phyloP scores from a whole-genome alignment of 1,140 invertebrate species.

The Colletes gigas region DNA sequence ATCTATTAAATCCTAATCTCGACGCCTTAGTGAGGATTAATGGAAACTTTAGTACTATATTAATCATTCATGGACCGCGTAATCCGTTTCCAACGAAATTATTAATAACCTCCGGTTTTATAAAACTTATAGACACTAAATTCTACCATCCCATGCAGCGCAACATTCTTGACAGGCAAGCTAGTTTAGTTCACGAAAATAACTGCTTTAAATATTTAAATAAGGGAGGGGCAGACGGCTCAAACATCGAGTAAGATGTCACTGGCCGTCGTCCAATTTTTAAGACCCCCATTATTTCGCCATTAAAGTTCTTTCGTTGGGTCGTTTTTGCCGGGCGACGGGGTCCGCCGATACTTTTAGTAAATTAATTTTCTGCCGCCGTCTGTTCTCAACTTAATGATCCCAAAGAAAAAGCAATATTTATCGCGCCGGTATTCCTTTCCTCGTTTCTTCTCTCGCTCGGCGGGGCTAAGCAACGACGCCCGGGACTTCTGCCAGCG shows the following conservation, averaged over 20 bases:
- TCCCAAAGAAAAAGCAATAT: slow-evolving; percentile 67
- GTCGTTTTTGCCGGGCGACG: slow-evolving; percentile 31
- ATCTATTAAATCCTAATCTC: too few relatives aligned
- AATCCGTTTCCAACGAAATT: too few relatives aligned
- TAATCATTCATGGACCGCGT: too few relatives aligned
- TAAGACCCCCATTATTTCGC: slow-evolving; percentile 66
- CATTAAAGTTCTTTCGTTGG: slow-evolving; percentile 64
- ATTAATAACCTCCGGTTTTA: too few relatives aligned
- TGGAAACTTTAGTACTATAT: too few relatives aligned
- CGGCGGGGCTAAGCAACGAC: slow-evolving; percentile 15
- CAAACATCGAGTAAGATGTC: slow-evolving; percentile 52
- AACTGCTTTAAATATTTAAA: too few relatives aligned
- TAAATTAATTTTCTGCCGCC: slow-evolving; percentile 68
- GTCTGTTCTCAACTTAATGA: slow-evolving; percentile 69
- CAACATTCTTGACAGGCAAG: too few relatives aligned
- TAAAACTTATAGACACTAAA: too few relatives aligned
- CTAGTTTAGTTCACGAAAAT: too few relatives aligned
- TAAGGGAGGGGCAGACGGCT: slow-evolving; percentile 14
- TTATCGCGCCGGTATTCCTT: slow-evolving; percentile 60
- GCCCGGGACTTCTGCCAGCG: slow-evolving; percentile 55
- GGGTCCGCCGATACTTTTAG: slow-evolving; percentile 63
- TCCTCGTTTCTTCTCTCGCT: slow-evolving; percentile 12
- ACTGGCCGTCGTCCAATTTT: slow-evolving; percentile 62
- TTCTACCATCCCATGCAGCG: too few relatives aligned
- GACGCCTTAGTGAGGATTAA: too few relatives aligned